Evolutionary conservation across 1,140 invertebrate species (phyloP), one percentile per base, ranked within the genome.

Genomic region (Cephus cinctus): DNA sequence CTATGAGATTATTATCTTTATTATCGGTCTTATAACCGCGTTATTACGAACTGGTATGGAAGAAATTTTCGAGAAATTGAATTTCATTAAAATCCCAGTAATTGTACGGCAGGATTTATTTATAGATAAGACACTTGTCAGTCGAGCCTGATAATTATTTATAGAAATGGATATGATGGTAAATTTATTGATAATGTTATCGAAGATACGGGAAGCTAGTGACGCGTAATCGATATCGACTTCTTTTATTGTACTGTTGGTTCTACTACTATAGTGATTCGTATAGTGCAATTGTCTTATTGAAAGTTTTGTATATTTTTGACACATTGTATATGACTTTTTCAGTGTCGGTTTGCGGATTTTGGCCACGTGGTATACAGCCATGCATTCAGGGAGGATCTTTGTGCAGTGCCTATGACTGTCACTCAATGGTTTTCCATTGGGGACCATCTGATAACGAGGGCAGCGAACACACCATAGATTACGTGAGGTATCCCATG

Each of bases 401-500:
- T 9, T 65, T 82, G 42, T 47, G 61, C 11, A 60, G 69, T 14
- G 54, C 57, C 8, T 82, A 81, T 38, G 67, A 75, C 11, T 78
- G 83, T 22, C 60, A 76, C 6, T 76, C 78, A 22, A 50, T 79
- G 8, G 59, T 75, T 12, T 82, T 83, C 38, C 77, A 77, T 14
- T 83, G 81, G 81, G 80, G 81, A 16, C 72, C 71, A 19, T 71
- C 66, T 20, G 72, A 82, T 36, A 69, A 76, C 20, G 78, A 80
- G 47, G 81, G 81, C 11, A 81, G 81, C 6, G 81, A 83, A 54
- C 81, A 83, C 40, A 80, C 77, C 12, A 49, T 83, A 0, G 72
- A 83, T 44, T 69, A 76, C 41, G 56, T 68, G 11, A 72, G 76
- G 49, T 83, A 66, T 57, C 71, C 81, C 1, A 67, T 83, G 58